Evolutionary conservation across 2,113 vertebrate genomes (phyloP).

Genomic region (Larimichthys polyactis): DNA sequence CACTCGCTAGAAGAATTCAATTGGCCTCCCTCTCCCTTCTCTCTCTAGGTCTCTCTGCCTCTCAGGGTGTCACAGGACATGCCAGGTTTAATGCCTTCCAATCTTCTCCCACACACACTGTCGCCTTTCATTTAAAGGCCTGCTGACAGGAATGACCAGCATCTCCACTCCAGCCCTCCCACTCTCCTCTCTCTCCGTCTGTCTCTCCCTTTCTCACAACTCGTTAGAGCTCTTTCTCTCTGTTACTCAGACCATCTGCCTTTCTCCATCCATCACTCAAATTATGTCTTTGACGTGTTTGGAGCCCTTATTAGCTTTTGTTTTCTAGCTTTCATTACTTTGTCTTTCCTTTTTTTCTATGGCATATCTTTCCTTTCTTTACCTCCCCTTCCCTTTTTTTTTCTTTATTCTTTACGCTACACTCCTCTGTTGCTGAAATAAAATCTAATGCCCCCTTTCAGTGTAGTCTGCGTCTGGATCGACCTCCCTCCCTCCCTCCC

Average conservation of each 20-base stretch:
- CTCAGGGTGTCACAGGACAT: conserved; percentile 78
- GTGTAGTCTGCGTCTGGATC: conserved; percentile 40
- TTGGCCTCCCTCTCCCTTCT: conserved; percentile 58
- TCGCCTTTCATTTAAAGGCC: conserved; percentile 80
- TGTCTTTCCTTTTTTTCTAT: background rate
- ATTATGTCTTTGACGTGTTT: conserved; percentile 33
- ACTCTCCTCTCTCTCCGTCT: conserved; percentile 27
- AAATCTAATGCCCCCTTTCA: conserved; percentile 70
- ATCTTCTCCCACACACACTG: conserved; percentile 83
- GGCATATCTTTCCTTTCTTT: background rate
- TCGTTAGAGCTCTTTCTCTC: conserved; percentile 54
- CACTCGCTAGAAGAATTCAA: conserved; percentile 78
- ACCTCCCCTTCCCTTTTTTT: background rate
- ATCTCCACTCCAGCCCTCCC: conserved; percentile 51
- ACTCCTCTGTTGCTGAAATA: conserved; percentile 57
- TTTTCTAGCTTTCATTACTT: conserved; percentile 16
- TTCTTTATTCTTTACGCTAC: conserved; percentile 12
- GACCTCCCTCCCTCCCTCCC: conserved; percentile 43
- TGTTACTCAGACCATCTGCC: conserved; percentile 66
- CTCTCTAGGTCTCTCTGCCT: conserved; percentile 48
- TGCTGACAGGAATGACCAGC: conserved; percentile 73
- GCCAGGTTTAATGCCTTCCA: conserved; percentile 79
- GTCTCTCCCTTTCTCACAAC: conserved; percentile 34
- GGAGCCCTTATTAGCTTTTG: conserved; percentile 25
- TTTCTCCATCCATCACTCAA: conserved; percentile 56